These are phyloP conservation scores for Elgonia sp. DNA, from an alignment of 2,888 invertebrate genomes.

Conservation along the genomic window DNA sequence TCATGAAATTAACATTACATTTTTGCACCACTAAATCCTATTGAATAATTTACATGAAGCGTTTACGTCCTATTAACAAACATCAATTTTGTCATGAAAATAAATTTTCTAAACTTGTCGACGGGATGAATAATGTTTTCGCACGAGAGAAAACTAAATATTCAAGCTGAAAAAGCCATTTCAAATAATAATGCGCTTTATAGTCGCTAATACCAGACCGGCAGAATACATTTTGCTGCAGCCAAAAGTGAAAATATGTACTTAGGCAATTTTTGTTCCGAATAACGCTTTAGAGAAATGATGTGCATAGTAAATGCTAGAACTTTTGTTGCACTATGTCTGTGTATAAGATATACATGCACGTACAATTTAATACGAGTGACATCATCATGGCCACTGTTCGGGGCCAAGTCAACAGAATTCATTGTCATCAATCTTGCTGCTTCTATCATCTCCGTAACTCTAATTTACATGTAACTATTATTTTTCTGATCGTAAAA, in stretches of 20 bases:
- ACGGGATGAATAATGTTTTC: conserved; percentile 2
- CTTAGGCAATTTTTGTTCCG: conserved; percentile 19
- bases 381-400: conserved; percentile 54
- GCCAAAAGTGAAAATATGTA: conserved; percentile 38
- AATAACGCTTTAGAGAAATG: not conserved
- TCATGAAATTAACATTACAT: too few species aligned
- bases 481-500: too few species aligned
- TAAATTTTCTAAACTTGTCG: conserved; percentile 26
- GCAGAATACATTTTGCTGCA: not conserved
- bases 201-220: conserved; percentile 1
- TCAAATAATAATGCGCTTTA: conserved; percentile 17
- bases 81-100: not conserved
- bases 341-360: not conserved
- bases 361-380: conserved; percentile 49
- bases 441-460: not conserved
- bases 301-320: not conserved
- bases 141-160: conserved; percentile 25
- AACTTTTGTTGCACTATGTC: not conserved
- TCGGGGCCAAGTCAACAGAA: conserved; percentile 59
- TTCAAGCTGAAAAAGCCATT: conserved; percentile 23
- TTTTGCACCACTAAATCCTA: not conserved
- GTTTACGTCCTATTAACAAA: too few species aligned
- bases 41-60: too few species aligned
- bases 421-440: conserved; percentile 57
- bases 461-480: too few species aligned